Evolutionary conservation across 2,888 invertebrate genomes (phyloP), one percentile per base, ranked within the genome.

Genomic region (Hipparchia semele): DNA sequence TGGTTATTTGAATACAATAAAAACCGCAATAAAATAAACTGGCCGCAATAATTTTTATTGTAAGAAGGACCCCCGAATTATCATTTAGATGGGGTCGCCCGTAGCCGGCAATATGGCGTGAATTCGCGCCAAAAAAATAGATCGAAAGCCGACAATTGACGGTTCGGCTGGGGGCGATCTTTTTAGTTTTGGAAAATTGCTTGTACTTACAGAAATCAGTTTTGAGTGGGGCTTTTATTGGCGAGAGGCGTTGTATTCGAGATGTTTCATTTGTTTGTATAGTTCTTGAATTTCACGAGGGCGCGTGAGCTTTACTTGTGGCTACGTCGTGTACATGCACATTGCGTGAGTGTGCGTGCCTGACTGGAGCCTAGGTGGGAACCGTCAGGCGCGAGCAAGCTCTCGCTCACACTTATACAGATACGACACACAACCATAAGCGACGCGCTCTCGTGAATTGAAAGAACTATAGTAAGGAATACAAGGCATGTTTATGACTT

Each of bases 21-120:
- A 86, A 90, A 90, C 83, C 88, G 91, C 91, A 93, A 93, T 93
- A 92, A 93, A 92, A 92, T 92, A 92, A 93, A 93, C 91, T 88
- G 89, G 86, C 86, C 90, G 86, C 92, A 92, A 93, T 93, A 92
- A 92, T 93, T 93, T 93, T 92, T 92, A 93, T 93, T 91, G 91
- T 91, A 90, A 91, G 89, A 84, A 88, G 90, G 88, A 86, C 86
- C 87, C 88, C 84, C 86, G 89, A 90, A 93, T 93, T 93, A 93
- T 93, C 92, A 93, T 93, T 93, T 92, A 93, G 91, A 93, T 93
- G 90, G 92, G 91, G 90, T 83, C 89, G 86, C 80, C 79, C 80
- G 13, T 23, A 6, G 59, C 12, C 80, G 13, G 86, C 92, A 92
- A 91, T 92, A 91, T 90, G 91, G 91, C 90, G 89, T 83, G 87